A percentile compares a stretch with the other conserved stretches of the same genome.
Conservation (phyloP, 2,888 invertebrate genomes). For the Lasioglossum malachurum region DNA sequence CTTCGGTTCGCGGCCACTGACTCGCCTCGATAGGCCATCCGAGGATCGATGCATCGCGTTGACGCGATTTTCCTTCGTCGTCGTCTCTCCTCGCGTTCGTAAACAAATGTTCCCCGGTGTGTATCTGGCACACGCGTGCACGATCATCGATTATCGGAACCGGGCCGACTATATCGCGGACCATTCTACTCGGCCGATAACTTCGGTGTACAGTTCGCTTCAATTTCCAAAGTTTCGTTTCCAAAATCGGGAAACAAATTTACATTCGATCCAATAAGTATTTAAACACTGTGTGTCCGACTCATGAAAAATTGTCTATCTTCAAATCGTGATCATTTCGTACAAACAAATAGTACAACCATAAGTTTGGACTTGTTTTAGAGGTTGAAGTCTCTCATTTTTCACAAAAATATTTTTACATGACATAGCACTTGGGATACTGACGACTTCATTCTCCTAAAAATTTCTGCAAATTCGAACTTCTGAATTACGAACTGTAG, state of each 20-base stretch:
- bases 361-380: background rate
- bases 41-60: background rate
- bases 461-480: too few species aligned
- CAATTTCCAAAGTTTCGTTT: background rate
- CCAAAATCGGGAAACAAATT: background rate
- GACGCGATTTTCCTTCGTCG: conserved; percentile 26
- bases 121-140: conserved; percentile 59
- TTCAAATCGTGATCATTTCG: background rate
- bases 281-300: background rate
- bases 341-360: background rate
- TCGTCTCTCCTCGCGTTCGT: conserved; percentile 41
- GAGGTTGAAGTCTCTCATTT: too few species aligned
- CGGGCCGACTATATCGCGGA: conserved; percentile 71
- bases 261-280: background rate
- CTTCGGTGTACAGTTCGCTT: conserved; percentile 46
- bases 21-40: background rate
- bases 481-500: too few species aligned
- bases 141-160: conserved; percentile 67
- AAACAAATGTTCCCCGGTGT: conserved; percentile 49
- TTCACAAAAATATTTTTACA: too few species aligned
- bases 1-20: background rate
- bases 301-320: background rate
- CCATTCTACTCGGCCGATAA: conserved; percentile 79
- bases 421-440: too few species aligned
- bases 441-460: too few species aligned